Percentiles rank a stretch among this genome's conserved stretches.
These are phyloP conservation scores for Thamnophis elegans DNA, from an alignment of 2,797 vertebrate genomes.

Conservation along the genomic window DNA sequence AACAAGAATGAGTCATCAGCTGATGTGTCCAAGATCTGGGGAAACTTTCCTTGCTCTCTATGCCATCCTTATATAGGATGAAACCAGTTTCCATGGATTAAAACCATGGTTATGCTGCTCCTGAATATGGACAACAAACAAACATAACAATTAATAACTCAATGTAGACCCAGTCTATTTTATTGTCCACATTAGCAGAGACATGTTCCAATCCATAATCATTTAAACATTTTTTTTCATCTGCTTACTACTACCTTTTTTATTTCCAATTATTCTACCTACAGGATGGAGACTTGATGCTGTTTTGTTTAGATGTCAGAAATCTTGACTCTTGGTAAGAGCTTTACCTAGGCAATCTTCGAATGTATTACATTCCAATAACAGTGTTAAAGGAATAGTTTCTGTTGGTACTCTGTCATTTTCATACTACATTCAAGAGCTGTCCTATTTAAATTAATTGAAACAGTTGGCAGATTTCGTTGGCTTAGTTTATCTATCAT, in stretches of 20 bases:
- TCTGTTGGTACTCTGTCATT: neutral
- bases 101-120: neutral
- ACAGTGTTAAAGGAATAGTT: neutral
- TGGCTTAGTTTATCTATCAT: neutral
- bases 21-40: neutral
- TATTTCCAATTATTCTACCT: neutral
- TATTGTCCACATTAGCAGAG: neutral
- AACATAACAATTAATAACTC: neutral
- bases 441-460: neutral
- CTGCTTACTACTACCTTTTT: neutral
- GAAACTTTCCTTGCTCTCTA: neutral
- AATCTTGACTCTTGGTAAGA: neutral
- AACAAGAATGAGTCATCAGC: neutral
- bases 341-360: neutral
- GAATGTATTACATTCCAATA: no score
- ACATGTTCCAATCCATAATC: neutral
- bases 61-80: no score
- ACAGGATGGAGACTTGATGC: neutral
- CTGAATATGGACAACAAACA: neutral
- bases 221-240: neutral
- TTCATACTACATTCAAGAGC: neutral
- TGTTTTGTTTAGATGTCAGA: neutral
- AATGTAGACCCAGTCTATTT: neutral
- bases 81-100: neutral
- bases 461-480: neutral